Evolutionary conservation across 1,140 invertebrate species (phyloP).

Genomic region (Drosophila punjabiensis): DNA sequence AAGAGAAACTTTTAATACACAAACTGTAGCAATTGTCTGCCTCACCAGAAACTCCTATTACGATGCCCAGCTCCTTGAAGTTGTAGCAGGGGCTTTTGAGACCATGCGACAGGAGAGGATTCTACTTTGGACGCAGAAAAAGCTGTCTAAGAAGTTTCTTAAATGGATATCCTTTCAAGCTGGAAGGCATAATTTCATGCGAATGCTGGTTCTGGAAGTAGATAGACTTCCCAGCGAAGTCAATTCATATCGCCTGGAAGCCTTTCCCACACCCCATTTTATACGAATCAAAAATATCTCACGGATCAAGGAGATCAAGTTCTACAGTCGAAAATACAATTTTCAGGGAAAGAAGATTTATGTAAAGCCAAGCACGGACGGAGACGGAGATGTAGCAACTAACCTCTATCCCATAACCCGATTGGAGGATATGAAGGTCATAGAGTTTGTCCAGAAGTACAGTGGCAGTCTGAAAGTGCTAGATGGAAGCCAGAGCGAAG

Average conservation of each 20-base stretch:
- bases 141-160: background rate
- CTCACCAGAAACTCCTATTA: background rate
- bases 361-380: background rate
- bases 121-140: background rate
- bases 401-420: background rate
- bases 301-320: fast-evolving
- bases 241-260: background rate
- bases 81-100: background rate
- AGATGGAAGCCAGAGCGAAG: background rate
- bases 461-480: constrained; percentile 1
- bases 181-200: background rate
- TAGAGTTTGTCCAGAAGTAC: constrained; percentile 3
- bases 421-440: constrained; percentile 5
- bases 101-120: constrained; percentile 8
- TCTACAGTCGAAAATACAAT: background rate
- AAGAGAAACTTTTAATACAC: background rate
- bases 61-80: background rate
- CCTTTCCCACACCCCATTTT: constrained; percentile 1
- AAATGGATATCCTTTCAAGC: background rate
- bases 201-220: background rate
- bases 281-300: background rate
- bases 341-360: background rate
- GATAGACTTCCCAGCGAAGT: background rate
- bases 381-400: background rate
- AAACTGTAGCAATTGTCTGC: background rate